These are phyloP conservation scores for Macrotrachela quadricornifera DNA, from an alignment of 1,140 invertebrate genomes.

Conservation along the genomic window DNA sequence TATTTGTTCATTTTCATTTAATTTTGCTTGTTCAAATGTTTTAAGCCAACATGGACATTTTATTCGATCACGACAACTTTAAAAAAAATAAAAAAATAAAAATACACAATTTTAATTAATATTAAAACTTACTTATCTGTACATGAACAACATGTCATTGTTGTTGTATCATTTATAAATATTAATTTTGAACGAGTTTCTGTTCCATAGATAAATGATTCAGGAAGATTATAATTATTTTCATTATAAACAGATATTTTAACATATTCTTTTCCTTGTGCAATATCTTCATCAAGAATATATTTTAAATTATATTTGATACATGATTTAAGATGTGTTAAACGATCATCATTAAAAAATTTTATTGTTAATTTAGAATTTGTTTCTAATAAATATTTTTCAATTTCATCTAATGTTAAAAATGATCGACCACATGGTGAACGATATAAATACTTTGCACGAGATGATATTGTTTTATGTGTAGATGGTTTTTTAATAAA, in stretches of 20 bases:
- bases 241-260: slow-evolving; percentile 71
- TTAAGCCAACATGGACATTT: slow-evolving; percentile 78
- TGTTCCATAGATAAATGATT: slow-evolving; percentile 64
- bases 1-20: slow-evolving; percentile 29
- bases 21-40: slow-evolving; percentile 49
- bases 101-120: no score
- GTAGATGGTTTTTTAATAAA: no score
- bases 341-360: slow-evolving; percentile 61
- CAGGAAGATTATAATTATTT: slow-evolving; percentile 53
- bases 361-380: slow-evolving; percentile 57
- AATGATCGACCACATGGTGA: slow-evolving; percentile 64
- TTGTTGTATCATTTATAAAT: slow-evolving; percentile 59
- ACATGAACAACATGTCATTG: slow-evolving; percentile 73
- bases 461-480: slow-evolving; percentile 30
- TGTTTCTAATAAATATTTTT: slow-evolving; percentile 47
- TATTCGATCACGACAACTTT: slow-evolving; percentile 50
- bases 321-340: slow-evolving; percentile 51
- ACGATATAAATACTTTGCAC: slow-evolving; percentile 30
- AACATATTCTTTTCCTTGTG: slow-evolving; percentile 60
- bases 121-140: slow-evolving; percentile 46
- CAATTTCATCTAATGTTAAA: slow-evolving; percentile 53
- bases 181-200: slow-evolving; percentile 59
- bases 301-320: slow-evolving; percentile 39
- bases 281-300: slow-evolving; percentile 40
- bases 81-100: no score